A percentile compares a stretch with the other conserved stretches of the same genome.
Evolutionary conservation across 2,113 vertebrate genomes (phyloP).

Genomic region (Sander lucioperca): DNA sequence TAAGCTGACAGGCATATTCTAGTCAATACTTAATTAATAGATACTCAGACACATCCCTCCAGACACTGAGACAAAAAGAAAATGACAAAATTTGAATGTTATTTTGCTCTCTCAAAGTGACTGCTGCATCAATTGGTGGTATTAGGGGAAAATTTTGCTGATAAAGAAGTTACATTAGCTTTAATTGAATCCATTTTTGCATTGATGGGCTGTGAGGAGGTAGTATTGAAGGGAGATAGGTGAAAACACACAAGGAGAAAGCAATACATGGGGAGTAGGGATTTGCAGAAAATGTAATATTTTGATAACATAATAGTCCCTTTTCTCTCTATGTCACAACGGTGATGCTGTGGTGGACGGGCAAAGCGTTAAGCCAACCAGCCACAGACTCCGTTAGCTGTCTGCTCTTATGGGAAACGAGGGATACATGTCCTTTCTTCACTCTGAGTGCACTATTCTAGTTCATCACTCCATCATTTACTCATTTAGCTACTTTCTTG

Average conservation of each 20-base stretch:
- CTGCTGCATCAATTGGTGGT: slow-evolving; percentile 15
- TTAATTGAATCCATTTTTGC: slow-evolving; percentile 61
- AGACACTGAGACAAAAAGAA: background rate
- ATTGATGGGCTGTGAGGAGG: slow-evolving; percentile 50
- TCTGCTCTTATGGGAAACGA: slow-evolving; percentile 2
- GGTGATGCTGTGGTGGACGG: background rate
- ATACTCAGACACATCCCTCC: background rate
- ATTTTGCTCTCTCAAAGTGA: background rate
- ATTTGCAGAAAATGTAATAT: slow-evolving; percentile 22
- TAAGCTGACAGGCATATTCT: background rate
- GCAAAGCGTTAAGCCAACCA: slow-evolving; percentile 25
- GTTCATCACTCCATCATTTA: slow-evolving; percentile 14
- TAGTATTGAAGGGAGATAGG: slow-evolving; percentile 49
- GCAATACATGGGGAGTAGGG: background rate
- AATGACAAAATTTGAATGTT: background rate
- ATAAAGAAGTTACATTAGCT: slow-evolving; percentile 33
- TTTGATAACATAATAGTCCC: slow-evolving; percentile 18
- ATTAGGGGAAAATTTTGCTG: slow-evolving; percentile 7
- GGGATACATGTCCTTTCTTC: slow-evolving; percentile 8
- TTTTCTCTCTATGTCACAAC: background rate
- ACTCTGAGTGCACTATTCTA: slow-evolving; percentile 11
- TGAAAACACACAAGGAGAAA: slow-evolving; percentile 16
- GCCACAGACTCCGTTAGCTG: slow-evolving; percentile 13
- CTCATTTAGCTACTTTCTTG: slow-evolving; percentile 6
- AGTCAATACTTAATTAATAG: slow-evolving; percentile 7